Evolutionary conservation across 1,140 invertebrate species (phyloP).

Genomic region (Chrysomallon squamiferum): DNA sequence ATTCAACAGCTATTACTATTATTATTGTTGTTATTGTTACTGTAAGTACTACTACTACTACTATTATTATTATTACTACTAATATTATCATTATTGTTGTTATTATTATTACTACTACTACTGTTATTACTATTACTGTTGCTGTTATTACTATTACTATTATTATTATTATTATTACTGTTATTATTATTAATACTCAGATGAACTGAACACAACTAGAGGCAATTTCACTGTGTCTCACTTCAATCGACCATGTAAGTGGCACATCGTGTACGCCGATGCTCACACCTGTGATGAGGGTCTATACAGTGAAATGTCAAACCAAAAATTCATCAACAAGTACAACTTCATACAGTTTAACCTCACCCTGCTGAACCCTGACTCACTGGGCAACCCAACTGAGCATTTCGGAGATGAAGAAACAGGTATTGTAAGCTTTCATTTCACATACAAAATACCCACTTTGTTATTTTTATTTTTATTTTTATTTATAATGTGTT

Average conservation of each 20-base stretch:
- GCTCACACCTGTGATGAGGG: conserved; percentile 41
- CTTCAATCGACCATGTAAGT: conserved; percentile 40
- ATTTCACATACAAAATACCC: no score
- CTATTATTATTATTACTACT: no score
- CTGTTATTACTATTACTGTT: no score
- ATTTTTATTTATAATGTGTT: no score
- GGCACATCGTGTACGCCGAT: conserved; percentile 53
- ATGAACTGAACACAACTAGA: conserved; percentile 30
- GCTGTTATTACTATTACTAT: no score
- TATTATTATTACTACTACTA: no score
- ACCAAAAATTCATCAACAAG: conserved; percentile 27
- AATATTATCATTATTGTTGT: no score
- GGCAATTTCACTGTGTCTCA: conserved; percentile 40
- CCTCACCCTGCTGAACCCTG: conserved; percentile 53
- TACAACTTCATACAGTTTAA: conserved; percentile 47
- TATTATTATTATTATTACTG: no score
- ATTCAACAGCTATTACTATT: no score
- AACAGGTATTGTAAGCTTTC: conserved; percentile 41
- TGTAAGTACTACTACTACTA: no score
- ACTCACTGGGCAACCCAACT: conserved; percentile 51
- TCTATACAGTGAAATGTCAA: conserved; percentile 7
- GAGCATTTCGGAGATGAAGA: conserved; percentile 59
- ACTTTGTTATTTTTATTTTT: neutral
- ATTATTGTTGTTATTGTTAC: no score
- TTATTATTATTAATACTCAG: conserved; percentile 29